phyloP scores from a whole-genome alignment of 2,888 invertebrate species.

The Seladonia tumulorum region DNA sequence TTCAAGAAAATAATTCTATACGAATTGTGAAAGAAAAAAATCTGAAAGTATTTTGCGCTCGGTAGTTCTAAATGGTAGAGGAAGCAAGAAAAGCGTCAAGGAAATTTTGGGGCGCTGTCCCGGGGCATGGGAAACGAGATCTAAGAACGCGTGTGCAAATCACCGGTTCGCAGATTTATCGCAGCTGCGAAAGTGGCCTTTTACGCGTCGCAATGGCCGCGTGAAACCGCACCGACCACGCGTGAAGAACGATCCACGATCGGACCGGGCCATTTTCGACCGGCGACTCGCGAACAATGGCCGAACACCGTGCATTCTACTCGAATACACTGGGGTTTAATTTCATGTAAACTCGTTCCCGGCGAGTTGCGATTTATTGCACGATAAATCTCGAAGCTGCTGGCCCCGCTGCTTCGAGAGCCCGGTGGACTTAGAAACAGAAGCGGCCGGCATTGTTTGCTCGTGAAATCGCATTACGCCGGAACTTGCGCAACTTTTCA shows the following conservation, averaged over 20 bases:
- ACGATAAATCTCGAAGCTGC: constrained; percentile 34
- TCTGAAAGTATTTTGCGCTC: too few species aligned
- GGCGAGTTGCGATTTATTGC: constrained; percentile 32
- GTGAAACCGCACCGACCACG: constrained; percentile 28
- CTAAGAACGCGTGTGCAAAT: not conserved
- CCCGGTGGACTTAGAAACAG: constrained; percentile 40
- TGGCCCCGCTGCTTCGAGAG: constrained; percentile 15
- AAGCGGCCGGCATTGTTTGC: constrained; percentile 22
- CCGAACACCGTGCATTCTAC: constrained; percentile 31
- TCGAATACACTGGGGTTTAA: constrained; percentile 35
- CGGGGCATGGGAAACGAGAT: not conserved
- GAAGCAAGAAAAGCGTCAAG: not conserved
- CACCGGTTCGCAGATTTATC: constrained; percentile 12
- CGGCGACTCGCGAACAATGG: constrained; percentile 30
- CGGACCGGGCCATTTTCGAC: constrained; percentile 18
- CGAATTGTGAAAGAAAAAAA: not conserved
- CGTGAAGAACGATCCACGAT: constrained; percentile 26
- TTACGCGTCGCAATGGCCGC: constrained; percentile 14
- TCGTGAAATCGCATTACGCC: constrained; percentile 21
- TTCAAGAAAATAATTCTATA: not conserved
- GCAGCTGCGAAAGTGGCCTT: constrained; percentile 4
- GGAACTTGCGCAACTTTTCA: constrained; percentile 18
- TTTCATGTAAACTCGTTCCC: constrained; percentile 43
- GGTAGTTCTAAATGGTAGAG: not conserved
- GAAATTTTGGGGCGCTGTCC: not conserved